These are phyloP conservation scores for Endotricha flammealis DNA, from an alignment of 2,888 invertebrate genomes.

Conservation along the genomic window DNA sequence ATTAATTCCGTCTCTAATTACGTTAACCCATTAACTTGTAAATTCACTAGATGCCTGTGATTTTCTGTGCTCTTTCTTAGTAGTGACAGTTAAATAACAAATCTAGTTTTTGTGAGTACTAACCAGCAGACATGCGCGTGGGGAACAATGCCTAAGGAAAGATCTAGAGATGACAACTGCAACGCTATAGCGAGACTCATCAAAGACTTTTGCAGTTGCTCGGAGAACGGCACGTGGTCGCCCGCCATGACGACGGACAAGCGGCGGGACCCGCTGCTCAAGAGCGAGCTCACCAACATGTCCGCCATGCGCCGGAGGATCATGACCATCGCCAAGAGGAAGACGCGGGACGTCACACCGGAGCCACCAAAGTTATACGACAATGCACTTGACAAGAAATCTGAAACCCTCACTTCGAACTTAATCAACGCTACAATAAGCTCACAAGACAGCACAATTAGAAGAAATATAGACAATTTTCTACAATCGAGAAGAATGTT, in stretches of 20 bases:
- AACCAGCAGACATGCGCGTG: conserved; percentile 23
- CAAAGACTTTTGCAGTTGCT: conserved; percentile 72
- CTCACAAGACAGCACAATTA: conserved; percentile 59
- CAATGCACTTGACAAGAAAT: conserved; percentile 37
- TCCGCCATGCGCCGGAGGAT: conserved; percentile 65
- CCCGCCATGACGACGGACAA: conserved; percentile 68
- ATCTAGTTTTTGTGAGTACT: conserved; percentile 11
- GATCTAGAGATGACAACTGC: conserved; percentile 56
- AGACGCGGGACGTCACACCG: conserved; percentile 41
- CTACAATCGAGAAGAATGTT: conserved; percentile 59
- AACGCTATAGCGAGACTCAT: conserved; percentile 65
- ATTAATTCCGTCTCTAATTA: conserved; percentile 34
- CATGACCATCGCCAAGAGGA: conserved; percentile 60
- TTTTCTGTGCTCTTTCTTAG: conserved; percentile 60
- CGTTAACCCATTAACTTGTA: conserved; percentile 37
- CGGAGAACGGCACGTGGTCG: conserved; percentile 73
- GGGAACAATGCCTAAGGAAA: conserved; percentile 60
- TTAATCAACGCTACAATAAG: conserved; percentile 60
- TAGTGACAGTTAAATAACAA: conserved; percentile 65
- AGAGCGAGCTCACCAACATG: conserved; percentile 70
- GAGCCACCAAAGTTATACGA: conserved; percentile 51
- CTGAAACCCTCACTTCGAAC: conserved; percentile 57
- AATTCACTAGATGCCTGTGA: conserved; percentile 31
- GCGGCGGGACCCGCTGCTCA: conserved; percentile 58
- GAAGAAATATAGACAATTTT: conserved; percentile 63